phyloP scores from a whole-genome alignment of 92 coral and sea anemone species.

The Virgularia gustaviana region DNA sequence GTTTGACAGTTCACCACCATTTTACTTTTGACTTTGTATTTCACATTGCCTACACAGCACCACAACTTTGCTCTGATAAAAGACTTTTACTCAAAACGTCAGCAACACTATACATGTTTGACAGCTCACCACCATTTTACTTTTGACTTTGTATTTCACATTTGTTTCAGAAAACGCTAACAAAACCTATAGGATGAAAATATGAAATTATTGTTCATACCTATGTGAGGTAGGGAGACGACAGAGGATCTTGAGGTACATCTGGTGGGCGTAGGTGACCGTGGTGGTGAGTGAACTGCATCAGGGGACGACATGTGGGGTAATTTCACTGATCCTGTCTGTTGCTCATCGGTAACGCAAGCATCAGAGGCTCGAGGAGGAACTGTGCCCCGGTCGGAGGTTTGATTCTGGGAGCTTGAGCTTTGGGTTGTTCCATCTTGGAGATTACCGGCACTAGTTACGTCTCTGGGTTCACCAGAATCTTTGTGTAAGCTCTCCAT shows the following conservation, averaged over 20 bases:
- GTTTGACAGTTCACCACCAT: not conserved
- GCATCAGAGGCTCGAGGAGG: not conserved
- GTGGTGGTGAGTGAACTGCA: not conserved
- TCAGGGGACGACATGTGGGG: conserved; percentile 20
- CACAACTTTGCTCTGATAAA: no score
- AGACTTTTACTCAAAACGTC: no score
- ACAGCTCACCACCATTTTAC: no score
- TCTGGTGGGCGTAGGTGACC: conserved; percentile 10
- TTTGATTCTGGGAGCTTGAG: not conserved
- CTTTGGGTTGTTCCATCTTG: no score
- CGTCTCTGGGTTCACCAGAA: not conserved
- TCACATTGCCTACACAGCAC: no score
- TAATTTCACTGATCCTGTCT: not conserved
- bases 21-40: no score
- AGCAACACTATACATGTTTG: no score
- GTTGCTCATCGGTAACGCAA: not conserved
- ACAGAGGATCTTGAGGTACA: conserved; percentile 16
- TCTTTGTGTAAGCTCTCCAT: conserved; percentile 11
- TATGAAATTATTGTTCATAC: not conserved
- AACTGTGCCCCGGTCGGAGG: not conserved
- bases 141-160: no score
- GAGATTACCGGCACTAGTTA: not conserved
- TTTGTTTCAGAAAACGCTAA: no score
- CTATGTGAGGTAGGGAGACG: conserved; percentile 24
- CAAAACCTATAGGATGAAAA: no score